Evolutionary conservation across 2,797 vertebrate genomes (phyloP), one percentile per base, ranked within the genome.

Genomic region (Huso huso): DNA sequence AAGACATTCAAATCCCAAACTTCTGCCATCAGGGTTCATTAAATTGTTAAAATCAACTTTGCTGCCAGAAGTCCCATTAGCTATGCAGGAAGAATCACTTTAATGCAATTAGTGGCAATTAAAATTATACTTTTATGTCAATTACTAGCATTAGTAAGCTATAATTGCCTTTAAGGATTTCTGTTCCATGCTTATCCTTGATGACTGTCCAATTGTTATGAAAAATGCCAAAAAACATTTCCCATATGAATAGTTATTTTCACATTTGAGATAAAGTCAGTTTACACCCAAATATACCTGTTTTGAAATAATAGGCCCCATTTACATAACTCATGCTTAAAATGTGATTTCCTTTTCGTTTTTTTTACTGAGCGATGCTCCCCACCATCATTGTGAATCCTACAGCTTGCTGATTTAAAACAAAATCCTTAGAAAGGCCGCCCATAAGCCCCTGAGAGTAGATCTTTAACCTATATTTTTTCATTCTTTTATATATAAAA

Each of bases 91-190:
- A 66, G 70, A 66, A 66, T 73, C 70, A 69, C 68, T 69, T 68
- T 12, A 67, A 61, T 63, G 66, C 77, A 77, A 73, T 79, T 77
- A 79, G 73, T 74, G 70, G 67, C 71, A 74, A 91, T 91, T 91
- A 90, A 87, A 88, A 90, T 89, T 90, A 87, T 87, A 86, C 81
- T 88, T 90, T 88, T 88, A 89, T 89, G 87, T 89, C 84, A 91
- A 86, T 82, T 81, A 88, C 85, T 77, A 85, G 81, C 78, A 83
- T 83, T 87, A 85, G 88, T 86, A 89, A 87, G 85, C 82, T 78
- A 79, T 91, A 92, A 92, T 91, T 91, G 90, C 89, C 82, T 91
- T 78, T 86, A 88, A 87, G 82, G 85, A 88, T 78, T 89, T 86
- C 69, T 79, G 75, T 84, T 88, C 79, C 78, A 79, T 89, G 87